Percentiles rank a stretch among this genome's conserved stretches.
Conservation (phyloP, 2,797 vertebrate species). For the Enteromius argenteus region DNA sequence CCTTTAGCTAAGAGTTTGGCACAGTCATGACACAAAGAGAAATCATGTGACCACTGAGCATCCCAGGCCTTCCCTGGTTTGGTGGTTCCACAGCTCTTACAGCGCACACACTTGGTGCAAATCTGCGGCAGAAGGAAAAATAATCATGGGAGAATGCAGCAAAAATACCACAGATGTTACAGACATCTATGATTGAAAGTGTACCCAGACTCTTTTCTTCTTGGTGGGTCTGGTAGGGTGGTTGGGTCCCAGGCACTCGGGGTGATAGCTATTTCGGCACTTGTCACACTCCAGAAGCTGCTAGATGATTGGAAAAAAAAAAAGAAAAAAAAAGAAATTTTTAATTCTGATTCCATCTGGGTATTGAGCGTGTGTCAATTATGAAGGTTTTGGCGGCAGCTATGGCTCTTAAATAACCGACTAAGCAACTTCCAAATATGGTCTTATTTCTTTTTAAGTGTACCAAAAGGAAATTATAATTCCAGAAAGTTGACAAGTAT, state of each 20-base stretch:
- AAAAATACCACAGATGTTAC: constrained; percentile 13
- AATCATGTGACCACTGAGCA: constrained; percentile 99
- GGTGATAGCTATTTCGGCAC: constrained; percentile 99
- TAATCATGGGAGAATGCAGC: not conserved
- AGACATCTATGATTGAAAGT: not conserved
- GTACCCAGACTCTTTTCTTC: constrained; percentile 98
- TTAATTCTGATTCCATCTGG: not conserved
- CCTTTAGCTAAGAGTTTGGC: constrained; percentile 99
- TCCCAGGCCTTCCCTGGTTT: constrained; percentile 98
- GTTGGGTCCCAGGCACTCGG: constrained; percentile 99
- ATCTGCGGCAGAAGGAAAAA: constrained; percentile 77
- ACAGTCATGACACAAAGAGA: constrained; percentile 98
- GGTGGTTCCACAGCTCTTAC: constrained; percentile 97
- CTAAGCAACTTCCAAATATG: too few relatives aligned
- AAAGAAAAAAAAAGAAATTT: not conserved
- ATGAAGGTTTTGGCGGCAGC: not conserved
- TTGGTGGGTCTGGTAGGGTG: constrained; percentile 97
- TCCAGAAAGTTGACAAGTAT: constrained; percentile 24
- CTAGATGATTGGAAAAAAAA: constrained; percentile 67
- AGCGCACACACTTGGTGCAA: constrained; percentile 96
- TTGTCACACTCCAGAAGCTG: constrained; percentile 98
- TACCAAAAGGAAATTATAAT: constrained; percentile 4
- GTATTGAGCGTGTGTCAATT: not conserved
- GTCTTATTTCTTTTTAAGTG: too few relatives aligned
- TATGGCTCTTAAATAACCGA: not conserved